Base-by-base conservation (phyloP, 2,888 invertebrate genomes). In the Eilema caniola region DNA sequence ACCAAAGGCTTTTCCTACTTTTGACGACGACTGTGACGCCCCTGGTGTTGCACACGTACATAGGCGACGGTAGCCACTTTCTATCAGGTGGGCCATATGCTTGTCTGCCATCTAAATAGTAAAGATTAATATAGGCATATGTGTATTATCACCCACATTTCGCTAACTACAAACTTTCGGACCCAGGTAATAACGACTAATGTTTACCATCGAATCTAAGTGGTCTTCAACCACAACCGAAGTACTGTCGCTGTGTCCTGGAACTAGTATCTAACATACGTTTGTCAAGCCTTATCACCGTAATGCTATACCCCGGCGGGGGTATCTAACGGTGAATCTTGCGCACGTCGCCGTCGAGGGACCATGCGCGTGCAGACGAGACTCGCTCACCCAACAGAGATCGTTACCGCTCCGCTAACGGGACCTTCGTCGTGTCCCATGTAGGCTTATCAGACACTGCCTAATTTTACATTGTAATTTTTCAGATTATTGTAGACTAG, bases 291-390 rank as follows among this genome's bases (percentile, higher is more conserved):
- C 41, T 76, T 79, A 75, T 75, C 83, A 67, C 53, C 0, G 69
- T 53, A 74, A 77, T 63, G 69, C 77, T 73, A 72, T 79, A 72
- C 74, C 73, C 66, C 66, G 65, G n/a, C 25, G 16, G 53, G 24
- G 28, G 11, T 20, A 87, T 91, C 91, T 78, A 81, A 90, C 91
- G 90, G 85, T 79, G 67, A 76, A 92, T 92, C 92, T 73, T 60
- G 41, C 65, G 73, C 92, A 92, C 92, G 92, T 90, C 83, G 28
- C 91, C 92, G 92, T 90, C 83, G 28, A n/a, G 5, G 63, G 74
- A 75, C 77, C 87, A 86, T 85, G 71, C 63, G 71, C 68, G 56
- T n/a, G 83, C 81, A 82, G 81, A 78, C 83, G 31, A 37, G 16
- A 24, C 53, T 41, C 24, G 69, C 76, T 81, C 86, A 83, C 85